Conservation (phyloP, 1,140 invertebrate genomes). For the Cephus cinctus region DNA sequence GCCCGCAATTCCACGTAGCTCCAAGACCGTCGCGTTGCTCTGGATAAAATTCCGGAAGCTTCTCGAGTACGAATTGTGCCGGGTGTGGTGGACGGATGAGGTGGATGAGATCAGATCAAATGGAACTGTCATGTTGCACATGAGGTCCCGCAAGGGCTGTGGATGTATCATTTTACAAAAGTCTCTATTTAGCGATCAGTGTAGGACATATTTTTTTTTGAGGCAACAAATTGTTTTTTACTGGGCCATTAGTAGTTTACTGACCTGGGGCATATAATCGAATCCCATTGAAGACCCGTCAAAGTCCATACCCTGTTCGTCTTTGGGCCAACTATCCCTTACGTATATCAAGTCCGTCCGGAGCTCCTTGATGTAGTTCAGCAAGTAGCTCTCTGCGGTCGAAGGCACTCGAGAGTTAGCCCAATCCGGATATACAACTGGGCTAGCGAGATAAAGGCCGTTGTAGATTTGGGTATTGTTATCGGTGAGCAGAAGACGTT, state of each 20-base stretch:
- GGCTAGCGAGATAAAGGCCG: background rate
- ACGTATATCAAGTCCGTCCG: constrained; percentile 8
- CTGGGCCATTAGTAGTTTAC: background rate
- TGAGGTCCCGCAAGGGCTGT: constrained; percentile 11
- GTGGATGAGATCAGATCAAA: constrained; percentile 17
- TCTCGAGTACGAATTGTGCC: constrained; percentile 19
- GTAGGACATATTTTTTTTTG: too few relatives aligned
- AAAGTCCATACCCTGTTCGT: constrained; percentile 5
- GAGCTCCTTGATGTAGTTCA: constrained; percentile 16
- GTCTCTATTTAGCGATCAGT: too few relatives aligned
- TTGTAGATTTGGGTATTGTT: background rate
- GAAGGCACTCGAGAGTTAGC: constrained; percentile 1
- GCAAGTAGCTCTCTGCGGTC: constrained; percentile 7
- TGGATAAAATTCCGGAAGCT: constrained; percentile 20
- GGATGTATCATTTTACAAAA: background rate
- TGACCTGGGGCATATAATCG: constrained; percentile 29
- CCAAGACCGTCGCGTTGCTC: constrained; percentile 7
- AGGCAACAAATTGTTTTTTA: too few relatives aligned
- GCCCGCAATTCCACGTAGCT: constrained; percentile 1
- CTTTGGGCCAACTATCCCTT: constrained; percentile 23
- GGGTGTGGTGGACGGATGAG: constrained; percentile 15
- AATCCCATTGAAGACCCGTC: constrained; percentile 11
- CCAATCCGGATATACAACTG: constrained; percentile 31
- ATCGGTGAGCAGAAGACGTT: background rate
- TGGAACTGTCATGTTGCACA: constrained; percentile 26